Base-by-base conservation (phyloP, 2,888 invertebrate species). In the Lasioglossum pauxillum region DNA sequence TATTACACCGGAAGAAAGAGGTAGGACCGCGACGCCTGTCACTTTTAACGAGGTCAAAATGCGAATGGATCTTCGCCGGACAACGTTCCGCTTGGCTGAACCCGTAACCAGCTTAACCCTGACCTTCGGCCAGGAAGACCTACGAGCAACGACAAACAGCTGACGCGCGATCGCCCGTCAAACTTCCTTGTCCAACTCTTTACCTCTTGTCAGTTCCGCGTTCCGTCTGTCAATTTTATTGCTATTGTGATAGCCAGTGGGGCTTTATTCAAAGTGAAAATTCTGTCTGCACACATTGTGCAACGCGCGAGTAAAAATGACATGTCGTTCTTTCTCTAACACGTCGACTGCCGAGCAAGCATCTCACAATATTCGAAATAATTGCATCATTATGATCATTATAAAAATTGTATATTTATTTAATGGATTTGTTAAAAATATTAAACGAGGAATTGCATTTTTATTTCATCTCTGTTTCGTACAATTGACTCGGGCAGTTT, bases 41-140 rank as follows among this genome's bases (percentile, higher is more conserved):
- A 75, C 74, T 67, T 73, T 77, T 74, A 77, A 80, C 80, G 82
- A 60, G 80, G 75, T 86, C 86, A 80, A 88, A 79, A 60, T 74
- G 74, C 73, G 74, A 88, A 77, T 85, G 89, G 82, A 85, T 80
- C 82, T 82, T 84, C 46, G 78, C 64, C 72, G 53, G 78, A 76
- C 60, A 60, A 79, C 60, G 46, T 87, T 74, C 79, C 86, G 80
- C 87, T 82, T 76, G 64, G 82, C 79, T 78, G 85, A 64, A 85
- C 78, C 85, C 88, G 86, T 92, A 93, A 94, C 92, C 91, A 91
- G 92, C 92, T 94, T 93, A 93, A 91, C 94, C 94, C 91, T 94
- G 94, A 94, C 94, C 94, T 94, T 92, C 90, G 91, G 90, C 79
- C 90, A 35, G 83, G 92, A 92, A 92, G 92, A 88, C 92, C 89